These are phyloP conservation scores for Thecocarcelia acutangulata DNA, from an alignment of 2,888 invertebrate genomes.

Conservation along the genomic window DNA sequence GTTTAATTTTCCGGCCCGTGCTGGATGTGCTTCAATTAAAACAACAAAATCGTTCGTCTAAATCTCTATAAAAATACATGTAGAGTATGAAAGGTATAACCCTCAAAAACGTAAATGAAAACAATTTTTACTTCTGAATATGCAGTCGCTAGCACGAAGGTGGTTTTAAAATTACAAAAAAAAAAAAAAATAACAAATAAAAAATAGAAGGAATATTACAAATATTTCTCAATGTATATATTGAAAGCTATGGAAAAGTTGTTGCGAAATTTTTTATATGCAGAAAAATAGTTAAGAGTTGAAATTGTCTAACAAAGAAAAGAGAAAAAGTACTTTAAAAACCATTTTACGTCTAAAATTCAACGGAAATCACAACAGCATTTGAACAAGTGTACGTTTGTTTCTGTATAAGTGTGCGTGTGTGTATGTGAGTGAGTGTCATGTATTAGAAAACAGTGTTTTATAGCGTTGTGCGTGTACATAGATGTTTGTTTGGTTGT, in stretches of 20 bases:
- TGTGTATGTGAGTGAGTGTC: slow-evolving; percentile 1
- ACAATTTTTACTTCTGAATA: background rate
- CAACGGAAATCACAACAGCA: slow-evolving; percentile 33
- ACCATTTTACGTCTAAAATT: background rate
- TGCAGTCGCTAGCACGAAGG: background rate
- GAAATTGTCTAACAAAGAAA: too few species aligned
- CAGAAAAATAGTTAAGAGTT: too few species aligned
- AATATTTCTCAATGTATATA: too few species aligned
- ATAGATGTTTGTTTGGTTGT: slow-evolving; percentile 3
- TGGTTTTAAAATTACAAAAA: background rate
- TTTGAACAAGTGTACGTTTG: too few species aligned
- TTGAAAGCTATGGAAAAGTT: too few species aligned
- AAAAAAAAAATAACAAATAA: too few species aligned
- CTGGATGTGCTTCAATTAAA: slow-evolving; percentile 8
- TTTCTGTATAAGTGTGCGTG: too few species aligned
- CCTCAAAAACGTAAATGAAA: slow-evolving; percentile 13
- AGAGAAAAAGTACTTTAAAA: too few species aligned
- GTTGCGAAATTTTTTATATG: too few species aligned
- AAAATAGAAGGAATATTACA: too few species aligned
- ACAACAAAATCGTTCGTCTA: slow-evolving; percentile 4
- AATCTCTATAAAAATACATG: slow-evolving; percentile 30
- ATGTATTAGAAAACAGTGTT: slow-evolving; percentile 12
- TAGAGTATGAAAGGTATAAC: slow-evolving; percentile 40
- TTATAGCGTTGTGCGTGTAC: slow-evolving; percentile 15
- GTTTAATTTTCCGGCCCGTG: slow-evolving; percentile 57